Conservation (phyloP, 2,888 invertebrate species). For the Helleia helle region DNA sequence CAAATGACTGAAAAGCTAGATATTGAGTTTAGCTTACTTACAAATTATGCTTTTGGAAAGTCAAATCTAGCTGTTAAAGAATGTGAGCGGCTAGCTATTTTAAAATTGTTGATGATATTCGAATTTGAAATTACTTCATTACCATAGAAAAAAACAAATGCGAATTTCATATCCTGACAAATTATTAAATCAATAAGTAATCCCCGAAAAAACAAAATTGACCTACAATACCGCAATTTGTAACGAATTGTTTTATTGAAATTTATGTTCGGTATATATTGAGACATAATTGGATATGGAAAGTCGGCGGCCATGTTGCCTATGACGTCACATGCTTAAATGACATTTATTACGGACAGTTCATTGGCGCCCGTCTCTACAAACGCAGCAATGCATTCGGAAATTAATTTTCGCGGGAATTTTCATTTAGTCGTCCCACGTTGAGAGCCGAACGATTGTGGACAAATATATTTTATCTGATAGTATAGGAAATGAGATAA, state of each 20-base stretch:
- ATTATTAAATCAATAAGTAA: too few species aligned
- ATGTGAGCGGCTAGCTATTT: too few species aligned
- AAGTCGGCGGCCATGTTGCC: conserved; percentile 50
- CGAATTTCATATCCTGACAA: too few species aligned
- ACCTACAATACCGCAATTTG: conserved; percentile 45
- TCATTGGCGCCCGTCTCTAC: conserved; percentile 51
- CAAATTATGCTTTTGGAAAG: too few species aligned
- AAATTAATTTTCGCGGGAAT: conserved; percentile 54
- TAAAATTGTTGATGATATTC: too few species aligned
- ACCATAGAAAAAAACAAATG: too few species aligned
- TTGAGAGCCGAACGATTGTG: neutral
- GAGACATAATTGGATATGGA: conserved; percentile 61
- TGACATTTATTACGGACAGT: conserved; percentile 62
- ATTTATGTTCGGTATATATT: conserved; percentile 65
- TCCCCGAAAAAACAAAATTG: too few species aligned
- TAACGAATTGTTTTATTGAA: conserved; percentile 65
- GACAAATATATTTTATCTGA: neutral
- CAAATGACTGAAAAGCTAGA: too few species aligned
- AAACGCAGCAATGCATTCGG: conserved; percentile 28
- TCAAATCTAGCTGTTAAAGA: too few species aligned
- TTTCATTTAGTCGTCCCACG: conserved; percentile 10
- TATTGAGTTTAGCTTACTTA: too few species aligned
- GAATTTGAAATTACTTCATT: too few species aligned
- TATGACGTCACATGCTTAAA: conserved; percentile 61
- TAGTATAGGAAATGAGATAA: too few species aligned